Evolutionary conservation across 2,888 invertebrate genomes (phyloP), one percentile per base, ranked within the genome.

Genomic region (Hybos culiciformis): DNA sequence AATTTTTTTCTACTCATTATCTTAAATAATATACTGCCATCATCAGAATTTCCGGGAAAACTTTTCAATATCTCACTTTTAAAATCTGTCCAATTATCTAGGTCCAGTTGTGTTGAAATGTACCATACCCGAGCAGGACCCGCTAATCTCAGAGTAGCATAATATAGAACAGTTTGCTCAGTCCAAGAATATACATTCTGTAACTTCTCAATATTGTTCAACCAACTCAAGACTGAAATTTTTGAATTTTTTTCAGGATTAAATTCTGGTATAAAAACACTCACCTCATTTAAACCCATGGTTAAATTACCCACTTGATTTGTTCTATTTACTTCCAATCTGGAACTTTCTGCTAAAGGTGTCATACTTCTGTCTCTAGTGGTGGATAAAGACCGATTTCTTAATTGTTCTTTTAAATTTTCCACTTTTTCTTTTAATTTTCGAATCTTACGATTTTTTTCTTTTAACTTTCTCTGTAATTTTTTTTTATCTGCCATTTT

Each of bases 281-380:
- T 39, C 31, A 39, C 15, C 15, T 39, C 39, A 29, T 39, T 33
- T 18, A 33, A 17, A 14, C 33, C 33, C 33, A 33, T 33, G n/a
- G n/a, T n/a, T n/a, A n/a, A n/a, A n/a, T n/a, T n/a, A n/a, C n/a
- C n/a, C n/a, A n/a, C n/a, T n/a, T n/a, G n/a, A n/a, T n/a, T n/a
- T n/a, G n/a, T n/a, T n/a, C n/a, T n/a, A n/a, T n/a, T n/a, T n/a
- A n/a, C n/a, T n/a, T n/a, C n/a, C n/a, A n/a, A n/a, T n/a, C n/a
- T n/a, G n/a, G n/a, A n/a, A n/a, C n/a, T n/a, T n/a, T n/a, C n/a
- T n/a, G n/a, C n/a, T n/a, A n/a, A n/a, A n/a, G n/a, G n/a, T n/a
- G n/a, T n/a, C n/a, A n/a, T n/a, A n/a, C n/a, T n/a, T n/a, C n/a
- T n/a, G n/a, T n/a, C n/a, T n/a, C n/a, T n/a, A n/a, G n/a, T n/a